Evolutionary conservation across 2,888 invertebrate genomes (phyloP).

Genomic region (Stictocephala bisonia): DNA sequence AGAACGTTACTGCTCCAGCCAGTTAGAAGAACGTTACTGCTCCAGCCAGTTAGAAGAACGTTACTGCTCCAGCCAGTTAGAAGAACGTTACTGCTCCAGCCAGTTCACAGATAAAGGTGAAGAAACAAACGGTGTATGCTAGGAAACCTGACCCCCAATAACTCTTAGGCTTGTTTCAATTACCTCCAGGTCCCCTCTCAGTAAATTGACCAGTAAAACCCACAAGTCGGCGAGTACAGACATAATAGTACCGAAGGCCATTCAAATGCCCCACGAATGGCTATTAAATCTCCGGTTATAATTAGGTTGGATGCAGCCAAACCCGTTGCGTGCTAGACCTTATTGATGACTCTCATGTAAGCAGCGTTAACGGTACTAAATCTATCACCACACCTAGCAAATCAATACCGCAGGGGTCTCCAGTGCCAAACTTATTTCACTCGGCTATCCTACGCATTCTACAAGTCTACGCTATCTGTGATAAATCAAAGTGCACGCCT

Average conservation of each 20-base stretch:
- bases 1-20: no score
- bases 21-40: no score
- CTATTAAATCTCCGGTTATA: constrained; percentile 1
- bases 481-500: constrained; percentile 23
- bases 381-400: constrained; percentile 40
- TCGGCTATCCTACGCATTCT: constrained; percentile 11
- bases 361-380: constrained; percentile 36
- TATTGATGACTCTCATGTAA: constrained; percentile 15
- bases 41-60: no score
- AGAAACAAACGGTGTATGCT: no score
- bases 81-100: no score
- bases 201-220: no score
- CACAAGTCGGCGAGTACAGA: neutral
- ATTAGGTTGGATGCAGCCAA: constrained; percentile 2
- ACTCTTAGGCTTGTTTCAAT: no score
- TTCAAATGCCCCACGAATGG: neutral
- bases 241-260: neutral
- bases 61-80: no score
- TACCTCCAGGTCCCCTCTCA: no score
- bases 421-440: constrained; percentile 37
- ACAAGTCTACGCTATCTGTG: neutral
- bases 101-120: no score
- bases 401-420: constrained; percentile 41
- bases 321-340: constrained; percentile 9
- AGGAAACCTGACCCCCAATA: no score